Base-by-base conservation (phyloP, 2,888 invertebrate species). In the Nemotelus pantherinus region DNA sequence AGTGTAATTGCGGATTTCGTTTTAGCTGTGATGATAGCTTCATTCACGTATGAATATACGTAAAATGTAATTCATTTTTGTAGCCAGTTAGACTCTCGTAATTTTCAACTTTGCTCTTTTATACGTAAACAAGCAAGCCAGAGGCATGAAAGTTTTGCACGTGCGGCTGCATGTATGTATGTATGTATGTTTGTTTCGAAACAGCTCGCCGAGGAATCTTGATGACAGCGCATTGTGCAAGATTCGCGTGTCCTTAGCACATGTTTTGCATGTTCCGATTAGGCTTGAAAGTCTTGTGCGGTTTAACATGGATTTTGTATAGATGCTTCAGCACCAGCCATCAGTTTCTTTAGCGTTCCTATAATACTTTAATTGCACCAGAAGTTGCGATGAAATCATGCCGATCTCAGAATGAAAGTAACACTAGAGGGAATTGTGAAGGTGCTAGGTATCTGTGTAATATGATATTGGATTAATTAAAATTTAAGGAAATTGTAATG, bases 181-280 rank as follows among this genome's bases (percentile, higher is more conserved):
- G 25, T 25, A 25, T 25, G 25, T 25, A 25, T 25, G 25, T 25
- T 25, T 25, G 25, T 25, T 25, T 25, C 25, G 25, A 25, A 25
- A 25, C 25, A 25, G 25, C 25, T 25, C 25, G 25, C 25, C 3
- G 45, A 45, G 25, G 65, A 55, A 76, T 76, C 76, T 76, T 76
- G 76, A 76, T 76, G 76, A 76, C 76, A 76, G 63, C 55, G 43
- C 48, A 76, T 76, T 76, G 76, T 64, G 64, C 76, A 76, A 76
- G 63, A 76, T 65, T 76, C 76, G 76, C 76, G 76, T 76, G 76
- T 76, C 65, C 65, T 55, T 76, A 63, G 65, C 76, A 70, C 70
- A 76, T 76, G 76, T 76, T 76, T 76, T 65, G 76, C 76, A 76
- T 76, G 76, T 65, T 74, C 48, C 60, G 74, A 74, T 76, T 76